Evolutionary conservation across 1,140 invertebrate species (phyloP).

Genomic region (Zaprionus nigranus): DNA sequence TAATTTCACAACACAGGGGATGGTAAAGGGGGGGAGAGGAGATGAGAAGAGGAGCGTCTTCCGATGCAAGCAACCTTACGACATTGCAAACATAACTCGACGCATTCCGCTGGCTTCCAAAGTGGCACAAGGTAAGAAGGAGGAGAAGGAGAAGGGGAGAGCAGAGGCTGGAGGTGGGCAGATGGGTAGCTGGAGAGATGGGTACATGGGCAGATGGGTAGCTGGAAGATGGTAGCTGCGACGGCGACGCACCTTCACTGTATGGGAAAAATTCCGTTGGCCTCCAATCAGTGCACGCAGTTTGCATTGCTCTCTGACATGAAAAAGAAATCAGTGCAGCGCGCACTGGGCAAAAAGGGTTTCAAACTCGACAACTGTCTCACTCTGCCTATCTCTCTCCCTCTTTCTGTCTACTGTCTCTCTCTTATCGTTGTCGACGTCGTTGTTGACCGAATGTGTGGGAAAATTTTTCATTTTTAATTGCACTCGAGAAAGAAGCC

Average conservation of each 20-base stretch:
- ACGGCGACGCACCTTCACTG: conserved; percentile 22
- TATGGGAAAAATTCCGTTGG: conserved; percentile 81
- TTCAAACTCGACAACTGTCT: conserved; percentile 7
- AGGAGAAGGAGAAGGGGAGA: background rate
- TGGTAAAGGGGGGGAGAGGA: conserved; percentile 2
- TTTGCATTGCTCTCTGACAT: conserved; percentile 76
- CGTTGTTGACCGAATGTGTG: conserved; percentile 74
- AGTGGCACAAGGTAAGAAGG: conserved; percentile 75
- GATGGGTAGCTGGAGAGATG: background rate
- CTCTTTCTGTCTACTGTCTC: conserved; percentile 12
- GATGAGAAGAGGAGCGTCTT: background rate
- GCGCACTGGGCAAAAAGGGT: conserved; percentile 6
- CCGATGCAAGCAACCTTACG: conserved; percentile 38
- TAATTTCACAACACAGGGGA: conserved; percentile 44
- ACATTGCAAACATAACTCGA: conserved; percentile 74
- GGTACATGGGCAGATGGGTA: background rate
- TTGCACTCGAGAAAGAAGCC: conserved; percentile 60
- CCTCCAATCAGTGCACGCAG: conserved; percentile 79
- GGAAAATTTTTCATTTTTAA: conserved; percentile 84
- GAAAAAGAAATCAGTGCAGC: conserved; percentile 81
- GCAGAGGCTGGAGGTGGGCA: no score
- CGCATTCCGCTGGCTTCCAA: conserved; percentile 69
- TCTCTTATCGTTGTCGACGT: conserved; percentile 42
- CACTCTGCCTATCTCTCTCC: background rate
- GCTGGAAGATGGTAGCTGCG: background rate